Base-by-base conservation (phyloP, 1,140 invertebrate genomes). In the Ladona fulva region DNA sequence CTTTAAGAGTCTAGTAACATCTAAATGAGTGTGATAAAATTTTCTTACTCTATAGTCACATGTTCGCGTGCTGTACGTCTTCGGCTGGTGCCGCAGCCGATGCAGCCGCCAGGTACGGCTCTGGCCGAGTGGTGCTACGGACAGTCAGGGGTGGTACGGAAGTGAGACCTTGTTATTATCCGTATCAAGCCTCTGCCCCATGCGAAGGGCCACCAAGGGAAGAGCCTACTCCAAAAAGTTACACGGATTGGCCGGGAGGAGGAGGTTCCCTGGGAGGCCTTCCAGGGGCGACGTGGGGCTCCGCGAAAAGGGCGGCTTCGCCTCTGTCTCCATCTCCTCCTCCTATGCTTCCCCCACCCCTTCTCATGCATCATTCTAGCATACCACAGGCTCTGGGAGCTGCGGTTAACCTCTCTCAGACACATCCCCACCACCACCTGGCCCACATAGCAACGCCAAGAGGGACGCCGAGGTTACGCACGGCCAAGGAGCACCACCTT, bases 401-500 rank as follows among this genome's bases (percentile, higher is more conserved):
- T 81, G 75, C 87, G 86, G 78, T 85, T 88, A 37, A 37, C 29
- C 12, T 90, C 88, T 80, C 89, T 89, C 81, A 90, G 80, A 88
- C 88, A 80, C 75, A n/a, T 29, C 78, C 24, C 44, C 78, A 59
- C 76, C 74, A 66, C n/a, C 52, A 66, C 52, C 52, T 66, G 52
- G 29, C 78, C 29, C 12, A 29, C 24, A 25, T 44, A 24, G 25
- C 73, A 73, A 24, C 77, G 44, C 73, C 77, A 12, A 10, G n/a
- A 25, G 42, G 24, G 42, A 78, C 44, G 74, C 74, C 75, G 78
- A 78, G 16, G 19, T 37, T 24, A 87, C 89, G 79, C 87, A 89
- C 66, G 84, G 86, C 74, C 85, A 87, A 78, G 86, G 87, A 76
- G 83, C 52, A 66, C 52, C 52, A 22, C 52, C 74, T 42, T 19